Evolutionary conservation across 2,113 vertebrate species (phyloP).

Genomic region (Dicaeum eximium): DNA sequence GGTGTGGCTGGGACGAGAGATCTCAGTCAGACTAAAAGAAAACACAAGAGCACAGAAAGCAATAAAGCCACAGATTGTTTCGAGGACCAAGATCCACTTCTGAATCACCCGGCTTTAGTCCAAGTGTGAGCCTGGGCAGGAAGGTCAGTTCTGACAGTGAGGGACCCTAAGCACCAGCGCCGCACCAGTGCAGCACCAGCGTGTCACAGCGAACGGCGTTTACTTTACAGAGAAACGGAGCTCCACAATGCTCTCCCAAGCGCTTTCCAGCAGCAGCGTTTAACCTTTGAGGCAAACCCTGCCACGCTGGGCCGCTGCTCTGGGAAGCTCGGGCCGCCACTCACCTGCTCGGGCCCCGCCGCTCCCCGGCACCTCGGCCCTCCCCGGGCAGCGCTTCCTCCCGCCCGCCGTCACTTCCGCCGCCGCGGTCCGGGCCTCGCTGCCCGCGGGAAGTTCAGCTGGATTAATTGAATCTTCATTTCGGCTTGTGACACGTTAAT

Average conservation of each 20-base stretch:
- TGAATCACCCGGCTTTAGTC: background rate
- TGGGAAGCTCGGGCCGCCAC: rapidly evolving
- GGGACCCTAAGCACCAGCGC: background rate
- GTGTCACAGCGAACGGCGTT: background rate
- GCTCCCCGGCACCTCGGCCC: background rate
- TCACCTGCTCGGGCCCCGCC: background rate
- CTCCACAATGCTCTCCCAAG: background rate
- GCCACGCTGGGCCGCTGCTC: background rate
- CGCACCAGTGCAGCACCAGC: background rate
- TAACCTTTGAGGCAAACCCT: background rate
- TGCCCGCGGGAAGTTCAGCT: rapidly evolving
- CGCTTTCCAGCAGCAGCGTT: background rate
- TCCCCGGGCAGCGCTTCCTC: background rate
- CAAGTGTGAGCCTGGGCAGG: background rate
- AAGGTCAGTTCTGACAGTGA: background rate
- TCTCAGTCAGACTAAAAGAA: background rate
- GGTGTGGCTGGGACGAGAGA: background rate
- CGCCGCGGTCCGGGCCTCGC: rapidly evolving
- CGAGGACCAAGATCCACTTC: background rate
- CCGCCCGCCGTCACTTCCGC: background rate
- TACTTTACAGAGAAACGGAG: background rate
- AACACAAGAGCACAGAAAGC: background rate
- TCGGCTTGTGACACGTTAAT: too few relatives aligned
- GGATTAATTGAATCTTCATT: rapidly evolving
- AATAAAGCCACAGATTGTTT: background rate